phyloP scores from a whole-genome alignment of 2,888 invertebrate genomes.

The Chrysomela aeneicollis region DNA sequence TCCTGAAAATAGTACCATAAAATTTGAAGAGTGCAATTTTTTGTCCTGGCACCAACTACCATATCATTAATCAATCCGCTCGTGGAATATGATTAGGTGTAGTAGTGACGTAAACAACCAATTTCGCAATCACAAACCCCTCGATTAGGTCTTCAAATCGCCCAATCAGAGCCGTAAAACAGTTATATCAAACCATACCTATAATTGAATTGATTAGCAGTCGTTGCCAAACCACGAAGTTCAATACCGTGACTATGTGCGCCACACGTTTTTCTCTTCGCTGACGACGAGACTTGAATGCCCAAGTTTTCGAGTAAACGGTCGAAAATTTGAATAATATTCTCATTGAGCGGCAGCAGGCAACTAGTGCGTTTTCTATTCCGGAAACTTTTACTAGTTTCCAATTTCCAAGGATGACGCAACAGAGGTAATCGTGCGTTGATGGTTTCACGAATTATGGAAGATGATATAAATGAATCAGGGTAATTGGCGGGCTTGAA shows the following conservation, averaged over 20 bases:
- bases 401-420: not conserved
- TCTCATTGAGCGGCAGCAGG: not conserved
- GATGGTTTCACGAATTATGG: not conserved
- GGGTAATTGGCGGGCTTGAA: not conserved
- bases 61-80: too few species aligned
- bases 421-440: not conserved
- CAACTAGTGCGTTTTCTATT: not conserved
- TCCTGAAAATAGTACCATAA: too few species aligned
- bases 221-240: constrained; percentile 16
- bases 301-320: constrained; percentile 16
- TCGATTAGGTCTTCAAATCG: not conserved
- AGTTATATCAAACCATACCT: not conserved
- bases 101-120: not conserved
- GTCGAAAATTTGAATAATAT: constrained; percentile 18
- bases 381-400: constrained; percentile 16
- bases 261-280: constrained; percentile 10
- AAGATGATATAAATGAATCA: not conserved
- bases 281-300: constrained; percentile 15
- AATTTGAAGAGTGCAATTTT: too few species aligned
- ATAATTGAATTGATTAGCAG: not conserved
- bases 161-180: not conserved
- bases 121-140: not conserved
- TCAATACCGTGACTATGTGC: constrained; percentile 23
- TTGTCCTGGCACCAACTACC: too few species aligned
- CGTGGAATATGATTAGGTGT: too few species aligned